Conservation (phyloP, 2,888 invertebrate species). For the Platycheirus rosarum region DNA sequence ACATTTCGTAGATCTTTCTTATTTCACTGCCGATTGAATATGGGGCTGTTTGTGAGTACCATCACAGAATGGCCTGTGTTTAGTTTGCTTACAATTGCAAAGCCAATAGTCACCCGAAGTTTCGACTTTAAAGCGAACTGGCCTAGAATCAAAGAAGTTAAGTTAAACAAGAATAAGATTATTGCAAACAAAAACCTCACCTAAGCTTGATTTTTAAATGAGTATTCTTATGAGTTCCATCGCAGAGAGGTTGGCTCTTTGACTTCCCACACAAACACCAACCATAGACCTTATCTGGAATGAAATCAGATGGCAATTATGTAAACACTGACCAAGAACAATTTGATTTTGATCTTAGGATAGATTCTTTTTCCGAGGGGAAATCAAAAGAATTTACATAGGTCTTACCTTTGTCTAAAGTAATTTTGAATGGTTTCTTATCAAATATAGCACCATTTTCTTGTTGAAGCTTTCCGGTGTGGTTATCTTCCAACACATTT, state of each 20-base stretch:
- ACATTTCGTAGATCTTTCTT: conserved; percentile 41
- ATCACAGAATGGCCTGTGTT: conserved; percentile 97
- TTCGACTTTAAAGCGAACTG: conserved; percentile 91
- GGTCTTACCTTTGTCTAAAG: conserved; percentile 85
- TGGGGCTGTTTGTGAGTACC: conserved; percentile 92
- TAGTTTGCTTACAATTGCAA: conserved; percentile 99
- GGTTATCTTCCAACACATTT: conserved; percentile 85
- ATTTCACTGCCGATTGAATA: conserved; percentile 85
- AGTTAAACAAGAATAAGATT: neutral
- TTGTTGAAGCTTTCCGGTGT: conserved; percentile 86
- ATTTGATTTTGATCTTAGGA: too few species aligned
- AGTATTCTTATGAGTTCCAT: conserved; percentile 93
- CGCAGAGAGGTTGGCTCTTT: conserved; percentile 96
- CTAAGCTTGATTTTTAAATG: conserved; percentile 89
- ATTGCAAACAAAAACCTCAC: conserved; percentile 79
- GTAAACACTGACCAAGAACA: conserved; percentile 57
- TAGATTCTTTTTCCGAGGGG: neutral
- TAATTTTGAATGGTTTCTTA: conserved; percentile 93
- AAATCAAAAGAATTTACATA: neutral
- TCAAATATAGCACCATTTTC: conserved; percentile 92
- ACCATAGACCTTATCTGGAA: conserved; percentile 87
- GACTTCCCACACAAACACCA: conserved; percentile 99
- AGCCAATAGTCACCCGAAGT: conserved; percentile 97
- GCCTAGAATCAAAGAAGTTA: conserved; percentile 84
- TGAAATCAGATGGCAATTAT: conserved; percentile 76